Base-by-base conservation (phyloP, 1,140 invertebrate genomes). In the Zaprionus inermis region DNA sequence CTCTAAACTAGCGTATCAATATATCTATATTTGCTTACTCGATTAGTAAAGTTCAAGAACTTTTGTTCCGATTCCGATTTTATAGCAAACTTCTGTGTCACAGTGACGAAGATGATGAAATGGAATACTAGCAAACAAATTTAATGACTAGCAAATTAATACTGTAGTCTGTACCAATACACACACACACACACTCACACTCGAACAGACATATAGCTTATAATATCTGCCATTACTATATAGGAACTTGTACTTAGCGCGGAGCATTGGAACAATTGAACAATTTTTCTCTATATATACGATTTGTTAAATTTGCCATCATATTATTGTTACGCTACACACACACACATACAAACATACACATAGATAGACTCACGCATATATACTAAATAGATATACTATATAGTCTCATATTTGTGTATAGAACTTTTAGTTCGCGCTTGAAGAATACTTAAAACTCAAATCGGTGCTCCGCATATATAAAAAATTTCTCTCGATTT, bases 61-160 rank as follows among this genome's bases (percentile, higher is more conserved):
- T 68, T 68, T 66, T 68, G 61, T 84, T 80, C 77, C 71, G 78
- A 85, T 67, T 55, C 74, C 44, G 30, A 58, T 74, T 59, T 82
- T 86, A 75, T 92, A 92, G 91, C 80, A 92, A 92, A 91, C 91
- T 92, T 82, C 89, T 92, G 82, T 92, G 91, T 91, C 90, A 91
- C 79, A 92, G 91, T 80, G 91, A 92, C 77, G 91, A 92, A 73
- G 91, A 92, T 81, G 91, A 92, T 90, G 91, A 92, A 49, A 84
- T 92, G 91, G 91, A 92, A 81, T 92, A 91, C 89, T 92, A 92
- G 82, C 82, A 83, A 82, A 81, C 52, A 80, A 72, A 81, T 81
- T 84, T 41, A 73, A 70, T 54, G 75, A 76, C 61, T 76, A 86
- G 83, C 64, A 68, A 86, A 76, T 76, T 79, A 82, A 88, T 69